A percentile compares a stretch with the other conserved stretches of the same genome.
Evolutionary conservation across 1,140 invertebrate genomes (phyloP).

Genomic region (Berghia stephanieae): DNA sequence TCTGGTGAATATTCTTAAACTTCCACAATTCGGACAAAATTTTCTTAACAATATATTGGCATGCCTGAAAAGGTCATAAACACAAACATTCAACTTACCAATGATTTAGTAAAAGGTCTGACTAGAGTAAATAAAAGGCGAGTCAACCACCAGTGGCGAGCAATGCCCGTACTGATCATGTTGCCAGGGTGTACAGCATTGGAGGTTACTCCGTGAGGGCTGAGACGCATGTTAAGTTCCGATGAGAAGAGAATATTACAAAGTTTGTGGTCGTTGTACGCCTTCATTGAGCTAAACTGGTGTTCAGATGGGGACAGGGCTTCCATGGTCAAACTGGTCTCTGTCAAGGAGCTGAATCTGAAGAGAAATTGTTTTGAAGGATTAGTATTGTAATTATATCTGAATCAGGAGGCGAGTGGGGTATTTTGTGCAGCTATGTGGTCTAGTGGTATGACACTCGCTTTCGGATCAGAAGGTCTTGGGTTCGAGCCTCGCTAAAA

Average conservation of each 20-base stretch:
- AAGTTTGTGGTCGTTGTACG: conserved; percentile 91
- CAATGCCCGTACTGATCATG: conserved; percentile 80
- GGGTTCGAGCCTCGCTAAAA: no score
- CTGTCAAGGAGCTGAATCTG: conserved; percentile 75
- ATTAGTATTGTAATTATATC: no score
- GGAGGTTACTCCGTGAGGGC: conserved; percentile 75
- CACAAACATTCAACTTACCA: conserved; percentile 73
- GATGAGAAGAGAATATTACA: conserved; percentile 87
- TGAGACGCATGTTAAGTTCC: conserved; percentile 72
- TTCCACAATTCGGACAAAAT: background rate
- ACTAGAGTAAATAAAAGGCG: conserved; percentile 80
- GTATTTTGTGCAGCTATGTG: no score
- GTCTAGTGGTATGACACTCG: no score
- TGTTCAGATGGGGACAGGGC: conserved; percentile 70
- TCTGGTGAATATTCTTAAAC: no score
- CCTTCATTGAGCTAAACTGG: conserved; percentile 80
- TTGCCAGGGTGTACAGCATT: conserved; percentile 93
- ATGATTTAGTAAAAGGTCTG: conserved; percentile 92
- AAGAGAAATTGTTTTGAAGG: no score
- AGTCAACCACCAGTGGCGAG: conserved; percentile 86
- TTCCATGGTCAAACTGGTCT: conserved; percentile 72
- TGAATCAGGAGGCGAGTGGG: no score
- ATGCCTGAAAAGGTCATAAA: background rate
- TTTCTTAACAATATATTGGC: background rate
- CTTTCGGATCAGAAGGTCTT: no score